A percentile compares a stretch with the other conserved stretches of the same genome.
phyloP scores from a whole-genome alignment of 1,140 invertebrate genomes.

The Asobara japonica region DNA sequence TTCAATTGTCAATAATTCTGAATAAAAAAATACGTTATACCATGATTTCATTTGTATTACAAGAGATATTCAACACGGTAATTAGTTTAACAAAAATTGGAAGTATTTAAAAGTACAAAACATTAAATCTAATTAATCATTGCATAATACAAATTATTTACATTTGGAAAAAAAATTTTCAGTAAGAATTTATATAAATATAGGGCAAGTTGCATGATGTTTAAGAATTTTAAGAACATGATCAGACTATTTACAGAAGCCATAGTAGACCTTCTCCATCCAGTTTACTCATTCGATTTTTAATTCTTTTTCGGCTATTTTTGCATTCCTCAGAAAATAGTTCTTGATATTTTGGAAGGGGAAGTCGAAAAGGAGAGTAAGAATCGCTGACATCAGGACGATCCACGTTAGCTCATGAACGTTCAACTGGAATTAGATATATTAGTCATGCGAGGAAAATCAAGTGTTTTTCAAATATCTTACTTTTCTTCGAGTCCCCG shows the following conservation, averaged over 20 bases:
- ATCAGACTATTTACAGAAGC: not conserved
- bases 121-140: not conserved
- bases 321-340: conserved; percentile 51
- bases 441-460: too few species aligned
- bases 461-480: too few species aligned
- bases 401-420: conserved; percentile 69
- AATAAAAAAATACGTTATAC: not conserved
- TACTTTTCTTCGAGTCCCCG: too few species aligned
- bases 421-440: conserved; percentile 66
- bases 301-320: conserved; percentile 42
- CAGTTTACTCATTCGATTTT: conserved; percentile 22
- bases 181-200: not conserved
- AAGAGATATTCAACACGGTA: not conserved
- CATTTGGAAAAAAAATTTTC: conserved; percentile 27
- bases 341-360: conserved; percentile 77
- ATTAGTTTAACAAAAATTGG: not conserved
- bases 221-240: not conserved
- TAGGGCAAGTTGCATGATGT: not conserved
- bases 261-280: not conserved
- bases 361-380: conserved; percentile 74
- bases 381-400: conserved; percentile 67
- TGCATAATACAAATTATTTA: conserved; percentile 39
- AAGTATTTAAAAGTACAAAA: not conserved
- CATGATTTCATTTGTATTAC: not conserved
- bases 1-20: not conserved